These are phyloP conservation scores for Ferrisia virgata DNA, from an alignment of 2,888 invertebrate species.

Conservation along the genomic window DNA sequence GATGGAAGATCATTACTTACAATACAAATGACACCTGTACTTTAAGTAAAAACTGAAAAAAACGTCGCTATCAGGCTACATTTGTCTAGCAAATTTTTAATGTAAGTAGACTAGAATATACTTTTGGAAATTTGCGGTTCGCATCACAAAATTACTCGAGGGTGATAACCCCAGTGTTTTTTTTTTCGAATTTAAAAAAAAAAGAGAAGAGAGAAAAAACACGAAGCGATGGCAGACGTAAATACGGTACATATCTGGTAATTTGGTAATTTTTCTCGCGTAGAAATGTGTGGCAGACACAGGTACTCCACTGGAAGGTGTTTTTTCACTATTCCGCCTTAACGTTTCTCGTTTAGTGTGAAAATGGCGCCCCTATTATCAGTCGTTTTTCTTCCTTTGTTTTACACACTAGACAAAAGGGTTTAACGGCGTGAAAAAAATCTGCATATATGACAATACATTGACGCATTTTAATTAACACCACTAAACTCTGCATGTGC, in stretches of 20 bases:
- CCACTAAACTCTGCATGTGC: background rate
- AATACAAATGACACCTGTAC: too few relatives aligned
- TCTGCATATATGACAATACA: background rate
- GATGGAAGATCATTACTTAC: too few relatives aligned
- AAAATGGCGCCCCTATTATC: background rate
- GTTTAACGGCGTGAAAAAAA: background rate
- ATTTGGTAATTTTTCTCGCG: background rate
- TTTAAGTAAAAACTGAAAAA: too few relatives aligned
- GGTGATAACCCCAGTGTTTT: too few relatives aligned
- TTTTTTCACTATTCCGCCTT: background rate
- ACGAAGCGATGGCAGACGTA: too few relatives aligned
- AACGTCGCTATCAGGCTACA: too few relatives aligned
- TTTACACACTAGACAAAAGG: background rate
- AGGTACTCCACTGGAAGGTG: background rate
- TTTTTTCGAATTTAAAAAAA: background rate
- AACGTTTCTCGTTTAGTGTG: background rate
- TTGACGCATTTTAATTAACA: conserved; percentile 5
- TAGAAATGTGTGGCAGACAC: background rate
- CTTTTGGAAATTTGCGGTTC: too few relatives aligned
- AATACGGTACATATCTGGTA: too few relatives aligned
- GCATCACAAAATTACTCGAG: too few relatives aligned
- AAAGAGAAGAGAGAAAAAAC: background rate
- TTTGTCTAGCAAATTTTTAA: too few relatives aligned
- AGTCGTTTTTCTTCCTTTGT: background rate
- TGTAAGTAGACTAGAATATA: too few relatives aligned